Conservation (phyloP, 1,140 invertebrate genomes). For the Heliconius eleuchia region DNA sequence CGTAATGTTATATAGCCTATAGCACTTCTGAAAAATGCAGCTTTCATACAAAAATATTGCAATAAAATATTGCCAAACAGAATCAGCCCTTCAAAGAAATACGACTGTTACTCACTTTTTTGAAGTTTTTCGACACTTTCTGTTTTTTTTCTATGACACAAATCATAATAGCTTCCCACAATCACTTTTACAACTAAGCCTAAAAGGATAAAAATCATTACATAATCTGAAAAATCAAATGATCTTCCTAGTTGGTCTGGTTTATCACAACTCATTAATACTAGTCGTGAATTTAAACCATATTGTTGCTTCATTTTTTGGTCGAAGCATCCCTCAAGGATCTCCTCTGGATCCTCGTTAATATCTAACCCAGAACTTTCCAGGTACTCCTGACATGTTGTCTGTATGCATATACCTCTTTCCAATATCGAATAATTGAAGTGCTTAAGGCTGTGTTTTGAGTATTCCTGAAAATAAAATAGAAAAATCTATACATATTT, state of each 20-base stretch:
- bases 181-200: neutral
- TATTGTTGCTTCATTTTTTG: neutral
- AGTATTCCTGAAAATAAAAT: conserved; percentile 9
- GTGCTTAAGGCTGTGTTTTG: neutral
- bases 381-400: conserved; percentile 4
- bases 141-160: neutral
- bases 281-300: neutral
- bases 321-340: neutral
- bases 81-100: too few species aligned
- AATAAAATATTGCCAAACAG: neutral
- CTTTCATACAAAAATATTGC: too few species aligned
- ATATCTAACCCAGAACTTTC: neutral
- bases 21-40: too few species aligned
- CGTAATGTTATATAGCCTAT: too few species aligned
- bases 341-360: neutral
- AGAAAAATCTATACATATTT: too few species aligned
- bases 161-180: neutral
- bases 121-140: neutral
- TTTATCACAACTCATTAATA: neutral
- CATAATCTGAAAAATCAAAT: neutral
- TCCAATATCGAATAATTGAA: conserved; percentile 18
- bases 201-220: neutral
- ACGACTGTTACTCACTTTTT: neutral
- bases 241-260: neutral
- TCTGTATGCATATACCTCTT: neutral